Evolutionary conservation across 2,888 invertebrate genomes (phyloP).

Genomic region (Spisula solida): DNA sequence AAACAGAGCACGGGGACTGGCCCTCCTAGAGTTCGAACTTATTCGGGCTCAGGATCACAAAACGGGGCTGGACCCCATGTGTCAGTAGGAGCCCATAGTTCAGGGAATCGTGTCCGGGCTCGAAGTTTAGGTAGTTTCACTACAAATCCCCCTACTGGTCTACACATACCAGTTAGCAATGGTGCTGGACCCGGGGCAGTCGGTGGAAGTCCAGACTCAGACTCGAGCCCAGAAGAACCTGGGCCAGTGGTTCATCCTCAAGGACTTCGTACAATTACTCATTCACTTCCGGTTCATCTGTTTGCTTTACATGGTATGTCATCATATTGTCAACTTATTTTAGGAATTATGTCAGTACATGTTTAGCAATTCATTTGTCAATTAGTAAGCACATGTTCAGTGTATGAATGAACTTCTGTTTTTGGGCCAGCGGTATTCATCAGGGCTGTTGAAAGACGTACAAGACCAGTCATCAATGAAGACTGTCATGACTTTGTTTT

Average conservation of each 20-base stretch:
- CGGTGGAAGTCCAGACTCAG: conserved; percentile 85
- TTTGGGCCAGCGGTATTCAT: too few species aligned
- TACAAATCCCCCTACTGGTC: conserved; percentile 75
- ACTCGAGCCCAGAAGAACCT: conserved; percentile 86
- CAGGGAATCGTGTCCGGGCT: conserved; percentile 80
- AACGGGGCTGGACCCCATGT: conserved; percentile 78
- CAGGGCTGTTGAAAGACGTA: too few species aligned
- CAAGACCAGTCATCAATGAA: too few species aligned
- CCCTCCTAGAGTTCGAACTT: conserved; percentile 82
- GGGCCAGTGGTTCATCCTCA: conserved; percentile 71
- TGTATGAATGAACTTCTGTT: background rate
- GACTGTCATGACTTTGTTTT: too few species aligned
- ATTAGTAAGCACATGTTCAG: background rate
- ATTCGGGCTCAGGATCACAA: conserved; percentile 80
- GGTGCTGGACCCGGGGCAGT: conserved; percentile 79
- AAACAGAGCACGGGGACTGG: conserved; percentile 83
- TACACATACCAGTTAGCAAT: conserved; percentile 83
- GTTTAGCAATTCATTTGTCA: conserved; percentile 6
- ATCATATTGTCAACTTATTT: background rate
- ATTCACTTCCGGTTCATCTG: conserved; percentile 85
- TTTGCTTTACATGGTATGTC: conserved; percentile 85
- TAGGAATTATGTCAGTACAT: background rate
- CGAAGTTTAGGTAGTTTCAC: conserved; percentile 84
- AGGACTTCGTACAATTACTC: conserved; percentile 77
- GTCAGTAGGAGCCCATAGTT: conserved; percentile 74